Conservation (phyloP, 2,113 vertebrate species). For the Seriola dumerili region DNA sequence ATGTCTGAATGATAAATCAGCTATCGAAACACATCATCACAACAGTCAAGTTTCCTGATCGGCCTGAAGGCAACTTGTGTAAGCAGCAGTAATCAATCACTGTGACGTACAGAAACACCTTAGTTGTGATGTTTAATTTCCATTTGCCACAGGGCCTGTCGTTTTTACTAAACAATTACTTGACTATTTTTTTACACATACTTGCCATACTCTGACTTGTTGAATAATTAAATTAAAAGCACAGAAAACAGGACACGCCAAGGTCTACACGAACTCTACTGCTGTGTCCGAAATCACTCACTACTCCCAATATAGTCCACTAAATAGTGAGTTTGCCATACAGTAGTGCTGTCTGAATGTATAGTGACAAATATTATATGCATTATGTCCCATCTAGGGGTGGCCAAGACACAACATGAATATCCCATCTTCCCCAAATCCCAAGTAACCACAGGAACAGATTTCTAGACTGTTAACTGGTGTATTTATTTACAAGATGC, state of each 20-base stretch:
- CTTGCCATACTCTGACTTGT: slow-evolving; percentile 8
- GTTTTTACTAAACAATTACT: slow-evolving; percentile 35
- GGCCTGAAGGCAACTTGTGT: slow-evolving; percentile 38
- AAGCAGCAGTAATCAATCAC: slow-evolving; percentile 55
- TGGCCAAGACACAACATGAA: no score
- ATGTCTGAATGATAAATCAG: slow-evolving; percentile 11
- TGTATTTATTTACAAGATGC: no score
- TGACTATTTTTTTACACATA: slow-evolving; percentile 19
- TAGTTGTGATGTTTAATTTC: slow-evolving; percentile 48
- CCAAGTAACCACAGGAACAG: no score
- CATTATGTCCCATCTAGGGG: no score
- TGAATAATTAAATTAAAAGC: slow-evolving; percentile 4
- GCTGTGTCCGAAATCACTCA: no score
- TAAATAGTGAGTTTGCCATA: no score
- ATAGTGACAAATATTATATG: no score
- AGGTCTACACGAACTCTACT: not conserved
- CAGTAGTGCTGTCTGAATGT: no score
- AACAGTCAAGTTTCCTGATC: slow-evolving; percentile 12
- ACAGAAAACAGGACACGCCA: not conserved
- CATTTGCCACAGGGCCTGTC: slow-evolving; percentile 47
- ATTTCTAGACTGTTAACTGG: no score
- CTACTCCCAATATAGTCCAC: no score
- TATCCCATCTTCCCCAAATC: no score
- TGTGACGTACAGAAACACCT: slow-evolving; percentile 27
- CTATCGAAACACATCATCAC: slow-evolving; percentile 13